Base-by-base conservation (phyloP, 2,888 invertebrate genomes). In the Crepidodera aurea region DNA sequence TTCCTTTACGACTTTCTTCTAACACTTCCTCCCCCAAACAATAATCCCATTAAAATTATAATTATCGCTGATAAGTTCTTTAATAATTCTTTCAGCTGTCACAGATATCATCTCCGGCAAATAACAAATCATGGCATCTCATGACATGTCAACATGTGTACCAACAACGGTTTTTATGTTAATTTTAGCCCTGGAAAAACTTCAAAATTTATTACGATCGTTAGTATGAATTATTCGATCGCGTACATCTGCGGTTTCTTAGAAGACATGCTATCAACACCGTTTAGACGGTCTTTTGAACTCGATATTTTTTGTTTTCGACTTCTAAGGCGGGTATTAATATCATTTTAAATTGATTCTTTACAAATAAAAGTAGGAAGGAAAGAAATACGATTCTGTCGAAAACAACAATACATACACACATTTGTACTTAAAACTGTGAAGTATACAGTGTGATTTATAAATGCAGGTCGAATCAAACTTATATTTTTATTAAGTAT, bases 111-210 rank as follows among this genome's bases (percentile, higher is more conserved):
- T 70, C 66, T 51, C 62, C 65, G 67, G 68, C 69, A 69, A 69
- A 71, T 71, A 68, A 69, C 69, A 71, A 71, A 71, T 70, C 70
- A 70, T 70, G 65, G 62, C 60, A 66, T 69, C 51, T 71, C 66
- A 71, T 71, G 65, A 61, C 64, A 42, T 66, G 71, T 71, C 69
- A 66, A 69, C 71, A 71, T 67, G 68, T 71, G 71, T 71, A 69
- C 65, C 67, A 62, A 65, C 61, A 61, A 60, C 59, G 42, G 46
- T 65, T 65, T 62, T 65, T 65, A 51, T 63, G 60, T 62, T 67
- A 64, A 64, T 64, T 63, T 62, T 60, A 65, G 65, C 62, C 55
- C 60, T 62, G 22, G 34, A 62, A 53, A 51, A 60, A 60, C 51
- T 39, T 51, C 53, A 34, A 56, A 62, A 65, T 65, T 65, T 65